Base-by-base conservation (phyloP, 2,113 vertebrate species). In the Lophura nycthemera region DNA sequence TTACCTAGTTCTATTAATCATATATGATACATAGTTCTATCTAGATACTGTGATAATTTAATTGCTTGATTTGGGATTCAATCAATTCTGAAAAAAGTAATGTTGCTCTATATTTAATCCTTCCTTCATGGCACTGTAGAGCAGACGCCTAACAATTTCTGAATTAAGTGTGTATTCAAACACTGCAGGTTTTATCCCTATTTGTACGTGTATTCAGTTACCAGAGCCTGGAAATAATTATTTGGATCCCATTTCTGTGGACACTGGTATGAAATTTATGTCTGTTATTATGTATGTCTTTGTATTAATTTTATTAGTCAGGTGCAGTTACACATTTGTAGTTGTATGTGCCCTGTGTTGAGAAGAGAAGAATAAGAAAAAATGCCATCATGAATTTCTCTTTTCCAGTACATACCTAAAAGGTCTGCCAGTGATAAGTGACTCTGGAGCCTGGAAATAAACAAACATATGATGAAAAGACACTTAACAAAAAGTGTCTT, bases 311-410 rank as follows among this genome's bases (percentile, higher is more conserved):
- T 71, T 34, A 54, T 84, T 69, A 70, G 54, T 29, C 61, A 1
- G 3, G 2, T 57, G 11, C 18, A 4, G 2, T 12, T 50, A 34
- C 5, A 13, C 36, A 9, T 61, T 87, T 72, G 24, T 40, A 83
- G 7, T 4, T 3, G 66, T 82, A n/a, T 22, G 13, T 47, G 11
- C 3, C 10, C 65, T 47, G 2, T 27, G 79, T 65, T 2, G 0
- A 52, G 60, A 81, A 54, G 7, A 81, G 29, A 10, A 45, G 60
- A 77, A 60, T 32, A 21, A 77, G 9, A 27, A 85, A 75, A 75
- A 87, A 69, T 15, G 1, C 2, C 4, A 12, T 70, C 1, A 69
- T 8, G 18, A 47, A 18, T 75, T 67, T 72, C 4, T 64, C 5
- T 71, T 87, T 88, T 82, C n/a, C 22, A 36, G n/a, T 78, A 24